Evolutionary conservation across 1,140 invertebrate genomes (phyloP).

Genomic region (Cyclina sinensis): DNA sequence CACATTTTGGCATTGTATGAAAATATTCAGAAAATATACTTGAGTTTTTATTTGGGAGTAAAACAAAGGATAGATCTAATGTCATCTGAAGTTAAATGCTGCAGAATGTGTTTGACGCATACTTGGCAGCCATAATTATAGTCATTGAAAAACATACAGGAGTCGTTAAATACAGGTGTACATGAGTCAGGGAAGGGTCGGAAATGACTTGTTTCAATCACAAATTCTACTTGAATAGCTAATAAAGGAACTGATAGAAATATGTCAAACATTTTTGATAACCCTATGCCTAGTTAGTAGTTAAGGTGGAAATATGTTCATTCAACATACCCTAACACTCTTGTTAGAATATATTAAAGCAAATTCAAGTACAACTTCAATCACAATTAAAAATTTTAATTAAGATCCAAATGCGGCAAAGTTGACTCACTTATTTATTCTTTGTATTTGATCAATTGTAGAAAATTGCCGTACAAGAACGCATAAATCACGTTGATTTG

Average conservation of each 20-base stretch:
- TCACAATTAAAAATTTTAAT: slow-evolving; percentile 61
- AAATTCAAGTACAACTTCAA: slow-evolving; percentile 23
- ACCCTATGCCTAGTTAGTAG: background rate
- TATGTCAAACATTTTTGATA: slow-evolving; percentile 43
- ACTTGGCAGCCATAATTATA: background rate
- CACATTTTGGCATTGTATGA: background rate
- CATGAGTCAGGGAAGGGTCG: slow-evolving; percentile 19
- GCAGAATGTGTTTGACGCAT: background rate
- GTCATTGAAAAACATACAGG: background rate
- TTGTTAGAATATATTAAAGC: background rate
- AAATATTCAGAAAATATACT: background rate
- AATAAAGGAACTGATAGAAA: slow-evolving; percentile 24
- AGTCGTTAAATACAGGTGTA: slow-evolving; percentile 24
- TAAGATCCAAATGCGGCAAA: slow-evolving; percentile 47
- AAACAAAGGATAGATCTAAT: slow-evolving; percentile 16
- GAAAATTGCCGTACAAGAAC: slow-evolving; percentile 32
- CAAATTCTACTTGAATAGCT: background rate
- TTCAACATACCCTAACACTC: background rate
- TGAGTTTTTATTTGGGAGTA: background rate
- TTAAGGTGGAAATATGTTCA: background rate
- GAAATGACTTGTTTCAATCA: slow-evolving; percentile 35
- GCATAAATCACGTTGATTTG: slow-evolving; percentile 24
- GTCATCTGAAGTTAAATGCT: slow-evolving; percentile 26
- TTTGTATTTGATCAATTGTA: slow-evolving; percentile 38
- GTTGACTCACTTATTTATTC: slow-evolving; percentile 55